Percentiles rank a stretch among this genome's conserved stretches.
Conservation (phyloP, 2,113 vertebrate genomes). For the Herpailurus yagouaroundi region DNA sequence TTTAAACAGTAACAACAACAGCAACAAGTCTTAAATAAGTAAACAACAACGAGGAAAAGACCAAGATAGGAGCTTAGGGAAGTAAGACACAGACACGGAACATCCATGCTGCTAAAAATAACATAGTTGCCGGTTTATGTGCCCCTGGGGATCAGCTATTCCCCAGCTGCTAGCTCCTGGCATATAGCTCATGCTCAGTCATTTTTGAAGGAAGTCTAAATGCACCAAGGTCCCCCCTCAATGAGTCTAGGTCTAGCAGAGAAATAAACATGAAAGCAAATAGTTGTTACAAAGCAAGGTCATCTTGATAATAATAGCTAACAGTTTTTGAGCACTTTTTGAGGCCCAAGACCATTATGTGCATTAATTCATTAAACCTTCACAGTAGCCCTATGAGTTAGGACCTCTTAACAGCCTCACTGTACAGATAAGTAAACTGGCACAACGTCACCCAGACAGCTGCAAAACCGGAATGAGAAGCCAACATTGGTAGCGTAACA, state of each 20-base stretch:
- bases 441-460: neutral
- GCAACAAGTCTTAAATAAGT: neutral
- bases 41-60: neutral
- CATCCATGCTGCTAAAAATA: neutral
- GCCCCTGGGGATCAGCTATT: too few species aligned
- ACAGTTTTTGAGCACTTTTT: neutral
- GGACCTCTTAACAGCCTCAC: neutral
- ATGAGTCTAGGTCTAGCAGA: neutral
- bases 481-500: neutral
- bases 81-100: neutral
- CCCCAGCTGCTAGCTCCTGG: neutral
- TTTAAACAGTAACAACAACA: neutral
- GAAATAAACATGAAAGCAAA: neutral
- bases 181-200: neutral
- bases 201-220: constrained; percentile 22
- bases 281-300: neutral
- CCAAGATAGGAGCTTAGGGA: neutral
- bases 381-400: neutral
- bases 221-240: neutral
- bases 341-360: neutral
- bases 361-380: neutral
- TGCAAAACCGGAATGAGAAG: neutral
- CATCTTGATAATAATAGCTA: neutral
- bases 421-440: neutral
- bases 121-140: too few species aligned